phyloP scores from a whole-genome alignment of 2,113 vertebrate species.

The Hoplias malabaricus region DNA sequence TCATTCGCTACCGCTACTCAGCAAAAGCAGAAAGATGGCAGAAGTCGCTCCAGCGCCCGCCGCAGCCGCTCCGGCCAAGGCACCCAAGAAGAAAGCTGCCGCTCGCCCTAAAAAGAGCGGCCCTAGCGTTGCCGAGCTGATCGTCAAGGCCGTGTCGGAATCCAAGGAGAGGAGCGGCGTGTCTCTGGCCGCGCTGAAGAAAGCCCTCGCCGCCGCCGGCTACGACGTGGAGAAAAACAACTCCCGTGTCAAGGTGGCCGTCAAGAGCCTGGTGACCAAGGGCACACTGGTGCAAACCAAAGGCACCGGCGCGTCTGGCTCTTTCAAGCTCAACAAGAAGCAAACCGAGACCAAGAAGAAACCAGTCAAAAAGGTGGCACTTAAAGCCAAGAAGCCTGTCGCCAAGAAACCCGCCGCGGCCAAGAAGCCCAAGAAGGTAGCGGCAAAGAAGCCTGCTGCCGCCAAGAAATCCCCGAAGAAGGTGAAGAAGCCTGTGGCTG shows the following conservation, averaged over 20 bases:
- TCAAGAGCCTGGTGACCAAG: conserved; percentile 3
- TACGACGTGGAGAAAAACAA: conserved; percentile 23
- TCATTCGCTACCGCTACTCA: not conserved
- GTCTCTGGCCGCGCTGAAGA: conserved; percentile 7
- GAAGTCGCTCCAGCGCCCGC: conserved; percentile 10
- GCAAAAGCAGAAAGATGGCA: not conserved
- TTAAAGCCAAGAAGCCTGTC: not conserved
- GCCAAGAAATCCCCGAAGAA: conserved; percentile 9
- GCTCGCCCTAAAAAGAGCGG: not conserved
- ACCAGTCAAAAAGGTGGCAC: not conserved
- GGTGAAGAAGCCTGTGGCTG: not conserved
- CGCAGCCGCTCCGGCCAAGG: not conserved
- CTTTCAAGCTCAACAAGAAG: conserved; percentile 33
- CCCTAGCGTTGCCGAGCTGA: conserved; percentile 11
- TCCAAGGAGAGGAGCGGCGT: conserved; percentile 8
- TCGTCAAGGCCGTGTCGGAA: not conserved
- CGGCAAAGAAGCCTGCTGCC: not conserved
- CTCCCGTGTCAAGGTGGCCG: conserved; percentile 2
- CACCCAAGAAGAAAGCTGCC: not conserved
- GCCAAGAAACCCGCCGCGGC: not conserved
- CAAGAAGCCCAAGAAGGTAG: not conserved
- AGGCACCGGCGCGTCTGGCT: conserved; percentile 23
- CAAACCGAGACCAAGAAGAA: conserved; percentile 10
- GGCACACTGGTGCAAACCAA: not conserved
- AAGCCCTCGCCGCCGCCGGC: not conserved